Conservation (phyloP, 1,140 invertebrate genomes). For the Phocides pigmalion region DNA sequence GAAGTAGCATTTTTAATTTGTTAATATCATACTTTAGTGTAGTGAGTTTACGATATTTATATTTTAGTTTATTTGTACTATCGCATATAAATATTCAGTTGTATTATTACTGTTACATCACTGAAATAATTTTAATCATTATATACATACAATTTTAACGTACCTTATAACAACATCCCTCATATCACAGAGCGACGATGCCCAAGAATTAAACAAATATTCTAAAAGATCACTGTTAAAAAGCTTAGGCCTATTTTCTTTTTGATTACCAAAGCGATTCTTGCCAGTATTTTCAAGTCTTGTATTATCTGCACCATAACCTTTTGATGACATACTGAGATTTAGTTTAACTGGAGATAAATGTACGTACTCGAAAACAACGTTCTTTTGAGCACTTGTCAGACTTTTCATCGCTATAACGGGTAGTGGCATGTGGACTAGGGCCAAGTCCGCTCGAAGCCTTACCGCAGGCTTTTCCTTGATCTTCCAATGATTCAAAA, state of each 20-base stretch:
- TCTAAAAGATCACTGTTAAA: slow-evolving; percentile 83
- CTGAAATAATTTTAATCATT: no score
- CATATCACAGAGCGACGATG: slow-evolving; percentile 86
- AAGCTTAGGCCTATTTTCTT: slow-evolving; percentile 79
- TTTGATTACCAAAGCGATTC: slow-evolving; percentile 76
- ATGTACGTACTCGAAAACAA: slow-evolving; percentile 88
- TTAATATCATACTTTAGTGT: no score
- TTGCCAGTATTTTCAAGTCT: slow-evolving; percentile 60
- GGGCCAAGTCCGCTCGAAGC: slow-evolving; percentile 84
- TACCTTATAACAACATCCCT: slow-evolving; percentile 87
- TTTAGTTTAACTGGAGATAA: slow-evolving; percentile 88
- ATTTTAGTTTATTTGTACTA: no score
- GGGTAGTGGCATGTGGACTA: slow-evolving; percentile 85
- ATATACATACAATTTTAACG: neutral
- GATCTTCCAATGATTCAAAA: slow-evolving; percentile 84
- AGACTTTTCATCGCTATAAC: slow-evolving; percentile 75
- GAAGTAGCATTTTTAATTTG: no score
- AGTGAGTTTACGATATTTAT: no score
- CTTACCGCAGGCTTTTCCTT: slow-evolving; percentile 83
- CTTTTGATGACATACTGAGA: slow-evolving; percentile 88
- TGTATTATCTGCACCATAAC: slow-evolving; percentile 78
- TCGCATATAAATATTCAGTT: no score
- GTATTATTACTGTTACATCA: no score
- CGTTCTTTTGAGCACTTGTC: slow-evolving; percentile 60
- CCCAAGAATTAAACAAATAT: slow-evolving; percentile 86